Conservation (phyloP, 2,113 vertebrate genomes). For the Strix uralensis region DNA sequence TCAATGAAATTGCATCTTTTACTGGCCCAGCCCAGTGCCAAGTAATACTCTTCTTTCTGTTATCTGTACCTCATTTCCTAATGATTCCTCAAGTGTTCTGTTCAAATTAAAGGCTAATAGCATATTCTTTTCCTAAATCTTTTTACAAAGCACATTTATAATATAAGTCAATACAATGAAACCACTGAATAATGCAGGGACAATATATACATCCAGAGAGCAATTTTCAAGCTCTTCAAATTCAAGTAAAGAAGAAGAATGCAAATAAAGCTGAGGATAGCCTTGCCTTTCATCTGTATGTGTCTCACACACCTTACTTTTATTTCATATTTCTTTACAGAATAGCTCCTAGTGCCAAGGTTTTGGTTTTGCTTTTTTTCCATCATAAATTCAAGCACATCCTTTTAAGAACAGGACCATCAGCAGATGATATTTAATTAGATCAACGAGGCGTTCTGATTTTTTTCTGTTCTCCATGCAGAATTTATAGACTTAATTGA, state of each 20-base stretch:
- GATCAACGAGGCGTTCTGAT: not conserved
- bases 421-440: not conserved
- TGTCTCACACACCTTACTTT: not conserved
- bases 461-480: not conserved
- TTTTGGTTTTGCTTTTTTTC: not conserved
- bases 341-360: not conserved
- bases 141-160: not conserved
- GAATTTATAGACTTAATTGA: not conserved
- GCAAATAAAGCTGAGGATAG: not conserved
- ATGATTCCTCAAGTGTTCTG: conserved; percentile 16
- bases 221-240: not conserved
- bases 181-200: not conserved
- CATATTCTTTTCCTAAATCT: not conserved
- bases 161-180: conserved; percentile 10
- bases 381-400: not conserved
- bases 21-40: not conserved
- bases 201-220: not conserved
- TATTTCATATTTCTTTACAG: not conserved
- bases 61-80: conserved; percentile 30
- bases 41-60: not conserved
- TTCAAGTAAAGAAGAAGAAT: not conserved
- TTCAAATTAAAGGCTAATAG: conserved; percentile 24
- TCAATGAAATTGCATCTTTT: conserved; percentile 47
- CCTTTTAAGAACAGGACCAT: not conserved
- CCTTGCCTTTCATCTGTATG: not conserved